Base-by-base conservation (phyloP, 2,888 invertebrate species). In the Seira sanloemensis region DNA sequence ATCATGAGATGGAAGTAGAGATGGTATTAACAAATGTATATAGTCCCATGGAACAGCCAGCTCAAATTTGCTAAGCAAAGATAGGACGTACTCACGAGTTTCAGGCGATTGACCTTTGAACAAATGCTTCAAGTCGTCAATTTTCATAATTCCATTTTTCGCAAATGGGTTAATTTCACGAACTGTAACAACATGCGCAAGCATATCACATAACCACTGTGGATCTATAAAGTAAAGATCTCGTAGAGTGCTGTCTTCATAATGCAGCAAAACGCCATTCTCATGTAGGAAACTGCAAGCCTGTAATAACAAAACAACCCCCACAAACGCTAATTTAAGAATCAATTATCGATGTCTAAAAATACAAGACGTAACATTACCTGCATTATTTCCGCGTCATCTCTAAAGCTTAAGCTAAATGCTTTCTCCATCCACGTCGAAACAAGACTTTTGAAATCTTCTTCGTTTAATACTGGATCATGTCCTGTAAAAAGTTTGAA, bases 281-380 rank as follows among this genome's bases (percentile, higher is more conserved):
- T 99, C 99, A 91, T 99, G 99, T 0, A 99, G 93, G 91, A 99
- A 99, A 91, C 97, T 94, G 0, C 98, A 98, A 0, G 99, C 99
- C 91, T 98, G 98, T 90, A 97, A 96, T 74, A 98, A 91, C n/a
- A n/a, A n/a, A n/a, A n/a, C n/a, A n/a, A n/a, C n/a, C 50, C 9
- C 50, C 93, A 93, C 27, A 91, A 90, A 66, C 89, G 65, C 84
- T 91, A 91, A 78, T 18, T 78, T 27, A 25, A 16, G 27, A 19
- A 65, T 58, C 58, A 58, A 19, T 24, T 58, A 19, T 2, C 16
- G 50, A 37, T 37, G 12, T 37, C 37, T 74, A 58, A 2, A 73
- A 18, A 24, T 62, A n/a, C 19, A 66, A 58, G 54, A 73, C 21
- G 25, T 54, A 62, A 62, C 50, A 25, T 72, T 69, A 86, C 86